Conservation (phyloP, 2,888 invertebrate species). For the Schizotus pectinicornis region DNA sequence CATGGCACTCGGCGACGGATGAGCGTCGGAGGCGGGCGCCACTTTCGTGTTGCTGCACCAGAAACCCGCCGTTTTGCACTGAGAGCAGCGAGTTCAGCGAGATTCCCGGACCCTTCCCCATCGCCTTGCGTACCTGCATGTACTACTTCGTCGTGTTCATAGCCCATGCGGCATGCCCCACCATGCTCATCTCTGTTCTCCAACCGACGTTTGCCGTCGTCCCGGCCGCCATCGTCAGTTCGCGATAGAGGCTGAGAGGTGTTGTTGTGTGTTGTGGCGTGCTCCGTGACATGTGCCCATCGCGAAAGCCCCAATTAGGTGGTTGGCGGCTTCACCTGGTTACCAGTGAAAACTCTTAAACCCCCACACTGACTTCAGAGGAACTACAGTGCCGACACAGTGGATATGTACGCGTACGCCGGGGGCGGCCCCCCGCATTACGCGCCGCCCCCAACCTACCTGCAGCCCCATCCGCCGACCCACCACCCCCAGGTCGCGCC, state of each 20-base stretch:
- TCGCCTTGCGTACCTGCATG: conserved; percentile 25
- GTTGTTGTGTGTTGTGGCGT: conserved; percentile 14
- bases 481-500: conserved; percentile 49
- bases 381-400: conserved; percentile 25
- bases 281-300: conserved; percentile 22
- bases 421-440: conserved; percentile 59
- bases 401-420: conserved; percentile 60
- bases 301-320: conserved; percentile 5
- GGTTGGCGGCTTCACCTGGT: neutral
- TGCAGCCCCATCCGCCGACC: conserved; percentile 56
- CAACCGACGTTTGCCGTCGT: conserved; percentile 19
- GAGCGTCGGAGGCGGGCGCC: neutral
- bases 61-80: conserved; percentile 17
- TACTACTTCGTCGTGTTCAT: conserved; percentile 11
- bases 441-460: conserved; percentile 58
- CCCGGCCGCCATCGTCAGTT: conserved; percentile 28
- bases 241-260: conserved; percentile 13
- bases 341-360: too few relatives aligned
- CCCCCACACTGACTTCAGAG: too few relatives aligned
- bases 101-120: conserved; percentile 17
- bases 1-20: too few relatives aligned
- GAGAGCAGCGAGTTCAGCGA: conserved; percentile 14
- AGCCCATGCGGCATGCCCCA: conserved; percentile 25
- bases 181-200: conserved; percentile 32
- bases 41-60: conserved; percentile 8